These are phyloP conservation scores for Lacanobia wlatinum DNA, from an alignment of 2,888 invertebrate species.

Conservation along the genomic window DNA sequence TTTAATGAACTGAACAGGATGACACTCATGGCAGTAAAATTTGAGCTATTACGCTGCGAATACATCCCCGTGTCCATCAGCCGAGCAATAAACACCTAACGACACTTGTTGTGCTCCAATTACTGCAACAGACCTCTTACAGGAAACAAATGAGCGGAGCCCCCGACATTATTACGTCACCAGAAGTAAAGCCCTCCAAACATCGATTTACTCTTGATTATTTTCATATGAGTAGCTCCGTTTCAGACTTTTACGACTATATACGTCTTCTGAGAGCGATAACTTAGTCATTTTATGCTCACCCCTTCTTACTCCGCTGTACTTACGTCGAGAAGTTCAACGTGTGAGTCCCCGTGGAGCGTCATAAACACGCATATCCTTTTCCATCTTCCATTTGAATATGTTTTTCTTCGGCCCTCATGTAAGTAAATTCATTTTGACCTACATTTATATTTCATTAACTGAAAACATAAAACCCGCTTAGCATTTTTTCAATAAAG, in stretches of 20 bases:
- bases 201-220: slow-evolving; percentile 87
- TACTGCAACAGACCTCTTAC: slow-evolving; percentile 61
- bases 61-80: slow-evolving; percentile 58
- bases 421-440: slow-evolving; percentile 61
- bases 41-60: slow-evolving; percentile 40
- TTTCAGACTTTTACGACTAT: slow-evolving; percentile 87
- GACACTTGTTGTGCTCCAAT: slow-evolving; percentile 69
- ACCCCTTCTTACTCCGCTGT: slow-evolving; percentile 84
- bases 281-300: slow-evolving; percentile 90
- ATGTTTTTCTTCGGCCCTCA: slow-evolving; percentile 75
- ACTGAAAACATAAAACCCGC: slow-evolving; percentile 63
- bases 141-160: slow-evolving; percentile 57
- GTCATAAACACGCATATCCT: slow-evolving; percentile 87
- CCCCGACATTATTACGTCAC: slow-evolving; percentile 62
- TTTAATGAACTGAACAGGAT: slow-evolving; percentile 36
- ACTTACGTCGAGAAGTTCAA: slow-evolving; percentile 85
- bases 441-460: slow-evolving; percentile 67
- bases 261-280: slow-evolving; percentile 89
- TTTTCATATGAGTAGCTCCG: slow-evolving; percentile 86
- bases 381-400: slow-evolving; percentile 85
- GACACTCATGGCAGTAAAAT: slow-evolving; percentile 43
- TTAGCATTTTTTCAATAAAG: slow-evolving; percentile 73
- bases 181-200: slow-evolving; percentile 69
- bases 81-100: slow-evolving; percentile 69
- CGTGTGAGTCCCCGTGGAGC: slow-evolving; percentile 84